These are phyloP conservation scores for Trimorus sp. DNA, from an alignment of 2,888 invertebrate genomes.

Conservation along the genomic window DNA sequence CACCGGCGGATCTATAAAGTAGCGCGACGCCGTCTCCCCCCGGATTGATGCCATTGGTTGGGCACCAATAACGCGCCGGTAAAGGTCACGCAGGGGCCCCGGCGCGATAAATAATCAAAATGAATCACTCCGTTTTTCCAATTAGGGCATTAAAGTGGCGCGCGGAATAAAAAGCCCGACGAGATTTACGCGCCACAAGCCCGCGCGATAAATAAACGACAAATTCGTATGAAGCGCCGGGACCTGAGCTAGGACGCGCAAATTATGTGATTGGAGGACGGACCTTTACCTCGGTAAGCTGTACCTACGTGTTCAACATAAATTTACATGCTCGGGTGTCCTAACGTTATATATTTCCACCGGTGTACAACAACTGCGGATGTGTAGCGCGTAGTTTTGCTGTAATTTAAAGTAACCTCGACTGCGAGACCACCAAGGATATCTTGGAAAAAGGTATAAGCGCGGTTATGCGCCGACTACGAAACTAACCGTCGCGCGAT, in stretches of 20 bases:
- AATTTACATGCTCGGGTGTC: constrained; percentile 68
- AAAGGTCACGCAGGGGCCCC: constrained; percentile 51
- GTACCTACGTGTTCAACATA: constrained; percentile 67
- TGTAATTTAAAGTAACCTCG: constrained; percentile 70
- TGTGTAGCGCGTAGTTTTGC: constrained; percentile 66
- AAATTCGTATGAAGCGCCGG: constrained; percentile 36
- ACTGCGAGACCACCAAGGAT: constrained; percentile 62
- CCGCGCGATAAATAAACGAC: constrained; percentile 40
- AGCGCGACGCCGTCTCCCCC: background rate
- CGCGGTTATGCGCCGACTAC: constrained; percentile 47
- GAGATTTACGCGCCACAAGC: constrained; percentile 38
- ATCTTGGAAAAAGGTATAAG: constrained; percentile 59
- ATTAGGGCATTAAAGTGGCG: constrained; percentile 32
- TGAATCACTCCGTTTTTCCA: constrained; percentile 47
- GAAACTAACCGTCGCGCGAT: constrained; percentile 46
- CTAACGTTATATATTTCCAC: constrained; percentile 66
- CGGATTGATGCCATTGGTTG: constrained; percentile 16
- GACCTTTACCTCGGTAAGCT: constrained; percentile 64
- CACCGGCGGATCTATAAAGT: background rate
- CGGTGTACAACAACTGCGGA: constrained; percentile 63
- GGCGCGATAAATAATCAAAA: constrained; percentile 43
- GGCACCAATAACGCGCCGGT: constrained; percentile 33
- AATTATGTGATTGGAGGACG: constrained; percentile 66
- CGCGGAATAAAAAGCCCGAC: constrained; percentile 35
- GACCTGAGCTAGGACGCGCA: constrained; percentile 56